phyloP scores from a whole-genome alignment of 2,888 invertebrate species.

The Drosophila meridionalis region DNA sequence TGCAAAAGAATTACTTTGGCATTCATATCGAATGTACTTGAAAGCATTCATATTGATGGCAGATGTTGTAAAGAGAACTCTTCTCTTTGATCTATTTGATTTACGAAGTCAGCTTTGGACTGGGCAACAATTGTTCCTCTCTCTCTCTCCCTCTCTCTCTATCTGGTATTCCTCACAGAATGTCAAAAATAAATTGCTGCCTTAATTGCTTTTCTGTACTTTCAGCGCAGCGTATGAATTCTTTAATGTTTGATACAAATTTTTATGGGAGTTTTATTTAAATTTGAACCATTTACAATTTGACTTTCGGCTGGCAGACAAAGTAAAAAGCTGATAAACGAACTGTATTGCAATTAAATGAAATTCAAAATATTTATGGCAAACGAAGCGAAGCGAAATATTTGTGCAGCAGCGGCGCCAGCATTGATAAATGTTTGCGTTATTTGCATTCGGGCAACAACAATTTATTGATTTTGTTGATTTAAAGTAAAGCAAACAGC shows the following conservation, averaged over 20 bases:
- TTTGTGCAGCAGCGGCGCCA: constrained; percentile 24
- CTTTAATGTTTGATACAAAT: neutral
- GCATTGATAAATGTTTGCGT: constrained; percentile 47
- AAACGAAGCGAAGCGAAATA: constrained; percentile 22
- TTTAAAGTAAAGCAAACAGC: constrained; percentile 30
- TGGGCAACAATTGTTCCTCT: neutral
- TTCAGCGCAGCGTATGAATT: neutral
- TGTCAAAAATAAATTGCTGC: constrained; percentile 1
- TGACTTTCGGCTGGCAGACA: neutral
- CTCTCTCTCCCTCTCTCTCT: too few relatives aligned
- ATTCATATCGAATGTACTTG: neutral
- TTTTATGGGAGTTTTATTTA: constrained; percentile 4
- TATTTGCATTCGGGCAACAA: constrained; percentile 55
- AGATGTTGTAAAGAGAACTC: neutral
- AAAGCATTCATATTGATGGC: neutral
- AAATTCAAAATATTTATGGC: constrained; percentile 39
- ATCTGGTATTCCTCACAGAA: neutral
- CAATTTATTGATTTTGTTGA: constrained; percentile 63
- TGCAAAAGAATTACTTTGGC: neutral
- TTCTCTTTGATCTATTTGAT: too few relatives aligned
- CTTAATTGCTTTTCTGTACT: neutral
- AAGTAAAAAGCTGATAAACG: constrained; percentile 18
- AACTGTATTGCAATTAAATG: constrained; percentile 31
- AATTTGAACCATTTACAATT: constrained; percentile 5
- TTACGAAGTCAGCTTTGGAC: neutral